Evolutionary conservation across 2,797 vertebrate species (phyloP), one percentile per base, ranked within the genome.

Genomic region (Dendrocincla tyrannina): DNA sequence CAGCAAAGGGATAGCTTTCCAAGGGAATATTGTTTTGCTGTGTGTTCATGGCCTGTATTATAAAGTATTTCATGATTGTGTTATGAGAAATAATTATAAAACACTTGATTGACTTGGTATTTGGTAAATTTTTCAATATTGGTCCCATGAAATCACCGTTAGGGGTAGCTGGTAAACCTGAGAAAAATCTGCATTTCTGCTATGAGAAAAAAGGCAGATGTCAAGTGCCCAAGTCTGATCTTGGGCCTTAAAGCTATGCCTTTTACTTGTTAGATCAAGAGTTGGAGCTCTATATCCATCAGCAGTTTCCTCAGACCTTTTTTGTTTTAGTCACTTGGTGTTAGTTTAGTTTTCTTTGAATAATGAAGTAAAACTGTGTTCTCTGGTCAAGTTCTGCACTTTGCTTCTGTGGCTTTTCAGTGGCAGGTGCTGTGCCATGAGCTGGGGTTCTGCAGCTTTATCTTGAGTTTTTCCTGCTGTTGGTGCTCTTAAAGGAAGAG

Each of bases 171-270:
- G 8, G 11, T 72, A 79, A 79, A 64, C 14, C 6, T 18, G 8
- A 49, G 58, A 44, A 69, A 60, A 84, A 60, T 52, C 39, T 44
- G 4, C 5, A 6, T 44, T 82, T 69, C 15, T 87, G 13, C 18
- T 58, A 0, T 50, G 19, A 22, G 32, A 5, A 42, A 56, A 37
- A 59, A 58, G 17, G 9, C 17, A 13, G 4, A 0, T 60, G 17
- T 46, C 16, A 72, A 67, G 10, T 59, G 17, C 28, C 17, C 4
- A 14, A 44, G 10, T 52, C 27, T 67, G n/a, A 7, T 67, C 11
- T n/a, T 17, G 17, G n/a, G 12, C 56, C 7, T 70, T 83, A 52
- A 87, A 53, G 27, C n/a, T 5, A 2, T 49, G 20, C 10, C 37
- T 58, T 55, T 25, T n/a, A 2, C 23, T 18, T 85, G 52, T 13